Base-by-base conservation (phyloP, 2,888 invertebrate species). In the Camptogramma bilineatum region DNA sequence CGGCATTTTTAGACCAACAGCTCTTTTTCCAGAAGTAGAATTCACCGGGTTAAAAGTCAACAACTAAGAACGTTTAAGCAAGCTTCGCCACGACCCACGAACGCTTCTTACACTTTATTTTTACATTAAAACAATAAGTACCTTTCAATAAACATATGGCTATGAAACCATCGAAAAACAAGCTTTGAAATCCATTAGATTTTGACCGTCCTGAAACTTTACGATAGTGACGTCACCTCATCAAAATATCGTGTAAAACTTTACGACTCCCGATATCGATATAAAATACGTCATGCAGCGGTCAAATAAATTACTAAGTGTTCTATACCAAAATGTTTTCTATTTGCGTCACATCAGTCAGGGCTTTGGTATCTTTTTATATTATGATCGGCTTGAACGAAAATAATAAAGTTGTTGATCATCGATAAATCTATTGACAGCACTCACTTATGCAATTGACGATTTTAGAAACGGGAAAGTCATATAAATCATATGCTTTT, bases 231-330 rank as follows among this genome's bases (percentile, higher is more conserved):
- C 73, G 73, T 70, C 55, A 53, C 65, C 56, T 70, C 72, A 71
- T 73, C 69, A 72, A 72, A 73, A 73, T 70, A 69, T 69, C 70
- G 60, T 71, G 72, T 71, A 71, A 71, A 71, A 65, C 64, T 76
- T 76, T 73, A 76, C 71, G 73, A 70, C 42, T 52, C 44, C 44
- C 53, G 61, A 71, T 74, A 76, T 73, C 68, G 72, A 73, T 68
- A 70, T 73, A 69, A 72, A 72, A 71, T 69, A 74, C 76, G 76
- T 73, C 76, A 76, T 69, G 57, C 66, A 63, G 73, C 69, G 76
- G 74, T 73, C 70, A 70, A 75, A 76, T 73, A 74, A 76, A 74
- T 75, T 70, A 74, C 73, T 74, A 74, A 75, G 76, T 76, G 74
- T 75, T 74, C 71, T 62, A 57, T 63, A 66, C 56, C 64, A 69